Conservation (phyloP, 2,113 vertebrate genomes). For the Pan paniscus region DNA sequence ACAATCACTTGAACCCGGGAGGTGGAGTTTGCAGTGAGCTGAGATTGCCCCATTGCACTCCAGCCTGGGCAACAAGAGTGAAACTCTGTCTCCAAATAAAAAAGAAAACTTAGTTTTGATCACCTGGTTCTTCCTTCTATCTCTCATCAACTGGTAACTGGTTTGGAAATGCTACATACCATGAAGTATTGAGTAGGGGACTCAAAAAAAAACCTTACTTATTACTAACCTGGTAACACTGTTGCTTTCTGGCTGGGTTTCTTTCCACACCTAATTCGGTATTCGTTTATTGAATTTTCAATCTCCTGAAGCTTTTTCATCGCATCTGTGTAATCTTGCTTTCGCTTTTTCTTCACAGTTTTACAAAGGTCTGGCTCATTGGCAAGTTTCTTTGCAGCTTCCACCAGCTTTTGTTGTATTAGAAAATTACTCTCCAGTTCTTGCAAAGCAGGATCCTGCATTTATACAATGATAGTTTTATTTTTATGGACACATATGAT, state of each 20-base stretch:
- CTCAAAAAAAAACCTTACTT: not conserved
- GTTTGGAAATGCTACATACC: not conserved
- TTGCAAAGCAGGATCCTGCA: conserved; percentile 93
- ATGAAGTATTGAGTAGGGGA: too few relatives aligned
- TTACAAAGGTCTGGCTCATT: conserved; percentile 92
- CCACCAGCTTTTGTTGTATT: conserved; percentile 96
- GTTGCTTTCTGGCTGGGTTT: conserved; percentile 92
- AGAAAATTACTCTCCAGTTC: conserved; percentile 94
- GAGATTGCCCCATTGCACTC: too few relatives aligned
- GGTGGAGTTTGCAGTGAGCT: too few relatives aligned
- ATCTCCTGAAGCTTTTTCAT: conserved; percentile 92
- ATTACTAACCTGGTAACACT: conserved; percentile 87
- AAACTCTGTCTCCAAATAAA: too few relatives aligned
- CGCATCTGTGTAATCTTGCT: conserved; percentile 90
- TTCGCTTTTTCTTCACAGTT: conserved; percentile 95
- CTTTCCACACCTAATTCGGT: conserved; percentile 90
- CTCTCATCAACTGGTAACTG: not conserved
- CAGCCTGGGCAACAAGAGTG: too few relatives aligned
- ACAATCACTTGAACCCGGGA: too few relatives aligned
- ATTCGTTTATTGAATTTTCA: conserved; percentile 93
- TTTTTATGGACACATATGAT: not conserved
- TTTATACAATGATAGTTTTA: conserved; percentile 11
- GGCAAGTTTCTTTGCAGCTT: conserved; percentile 94
- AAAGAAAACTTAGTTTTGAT: not conserved
- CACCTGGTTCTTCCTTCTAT: not conserved